A percentile compares a stretch with the other conserved stretches of the same genome.
These are phyloP conservation scores for Drosophila ficusphila DNA, from an alignment of 1,140 invertebrate species.

Conservation along the genomic window DNA sequence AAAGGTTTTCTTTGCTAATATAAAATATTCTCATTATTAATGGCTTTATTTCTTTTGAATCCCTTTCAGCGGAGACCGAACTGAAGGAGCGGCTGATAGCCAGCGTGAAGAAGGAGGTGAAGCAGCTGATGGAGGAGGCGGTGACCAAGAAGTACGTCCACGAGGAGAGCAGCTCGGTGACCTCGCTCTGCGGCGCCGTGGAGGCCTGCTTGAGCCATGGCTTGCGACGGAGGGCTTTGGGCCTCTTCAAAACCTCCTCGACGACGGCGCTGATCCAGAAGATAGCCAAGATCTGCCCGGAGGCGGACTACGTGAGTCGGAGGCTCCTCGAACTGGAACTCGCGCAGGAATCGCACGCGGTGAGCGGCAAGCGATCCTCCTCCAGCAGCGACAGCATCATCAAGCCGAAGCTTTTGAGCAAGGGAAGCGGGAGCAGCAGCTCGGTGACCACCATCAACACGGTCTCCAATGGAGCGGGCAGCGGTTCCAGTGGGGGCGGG, in stretches of 20 bases:
- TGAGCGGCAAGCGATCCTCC: constrained; percentile 89
- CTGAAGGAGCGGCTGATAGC: constrained; percentile 91
- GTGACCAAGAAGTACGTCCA: constrained; percentile 96
- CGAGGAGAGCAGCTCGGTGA: constrained; percentile 95
- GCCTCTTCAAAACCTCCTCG: constrained; percentile 94
- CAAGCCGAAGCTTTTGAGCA: constrained; percentile 87
- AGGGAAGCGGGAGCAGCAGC: constrained; percentile 85
- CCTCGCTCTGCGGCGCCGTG: constrained; percentile 93
- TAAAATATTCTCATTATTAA: background rate
- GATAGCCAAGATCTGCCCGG: constrained; percentile 90
- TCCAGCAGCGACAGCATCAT: constrained; percentile 90
- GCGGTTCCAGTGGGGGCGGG: constrained; percentile 11
- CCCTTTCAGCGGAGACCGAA: constrained; percentile 17
- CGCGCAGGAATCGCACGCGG: constrained; percentile 88
- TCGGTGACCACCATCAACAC: constrained; percentile 84
- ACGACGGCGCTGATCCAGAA: constrained; percentile 96
- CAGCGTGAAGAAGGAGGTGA: constrained; percentile 94
- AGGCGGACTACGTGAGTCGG: constrained; percentile 90
- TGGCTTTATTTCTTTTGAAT: background rate
- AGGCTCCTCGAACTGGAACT: constrained; percentile 89
- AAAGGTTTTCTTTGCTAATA: too few relatives aligned
- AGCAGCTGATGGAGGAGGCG: constrained; percentile 97
- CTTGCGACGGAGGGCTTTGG: constrained; percentile 88
- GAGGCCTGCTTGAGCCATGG: constrained; percentile 96
- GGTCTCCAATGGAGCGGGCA: constrained; percentile 47